Evolutionary conservation across 1,140 invertebrate species (phyloP), one percentile per base, ranked within the genome.

Genomic region (Formica selysi): DNA sequence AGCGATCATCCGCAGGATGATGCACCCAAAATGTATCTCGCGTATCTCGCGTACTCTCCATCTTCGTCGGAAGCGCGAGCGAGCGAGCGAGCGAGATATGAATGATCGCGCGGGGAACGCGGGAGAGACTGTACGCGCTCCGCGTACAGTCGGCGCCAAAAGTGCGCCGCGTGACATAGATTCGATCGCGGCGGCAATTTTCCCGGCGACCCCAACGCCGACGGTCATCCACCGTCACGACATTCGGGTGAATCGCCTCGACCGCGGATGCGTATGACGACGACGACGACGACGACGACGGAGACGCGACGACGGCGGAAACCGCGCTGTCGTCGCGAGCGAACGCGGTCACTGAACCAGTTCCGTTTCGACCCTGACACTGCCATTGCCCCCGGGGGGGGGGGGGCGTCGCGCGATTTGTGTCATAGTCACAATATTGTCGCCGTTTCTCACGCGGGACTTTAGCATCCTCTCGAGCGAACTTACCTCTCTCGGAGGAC

Each of bases 321-420:
- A 51, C 4, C 29, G 73, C 65, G 67, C 80, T 5, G 26, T 48
- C 38, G 44, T 85, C 48, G n/a, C 84, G 48, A 80, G 65, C 68
- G 83, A 95, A 93, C 91, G 93, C 94, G 94, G 94, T 94, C 94
- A 94, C 87, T 94, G 94, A 95, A 95, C 94, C 92, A 94, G 92
- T 93, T 94, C 91, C 91, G 91, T 93, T 94, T 91, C 94, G 94
- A 95, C 94, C 94, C 94, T 95, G 94, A 95, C 94, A 94, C 94
- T 95, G 94, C 94, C 94, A 94, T 94, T 94, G 93, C 92, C 93
- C 94, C 90, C 92, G 26, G 26, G 26, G 26, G 32, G 83, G 11
- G 71, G 84, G 64, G 93, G 80, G 88, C 84, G 83, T 87, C 62
- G 64, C 22, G 29, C 76, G 91, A 94, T 94, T 93, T 89, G 89